Percentiles rank a stretch among this genome's conserved stretches.
Evolutionary conservation across 30 jellyfish, hydroid and myxozoan genomes (phyloP).

Genomic region (Sanderia malayensis): DNA sequence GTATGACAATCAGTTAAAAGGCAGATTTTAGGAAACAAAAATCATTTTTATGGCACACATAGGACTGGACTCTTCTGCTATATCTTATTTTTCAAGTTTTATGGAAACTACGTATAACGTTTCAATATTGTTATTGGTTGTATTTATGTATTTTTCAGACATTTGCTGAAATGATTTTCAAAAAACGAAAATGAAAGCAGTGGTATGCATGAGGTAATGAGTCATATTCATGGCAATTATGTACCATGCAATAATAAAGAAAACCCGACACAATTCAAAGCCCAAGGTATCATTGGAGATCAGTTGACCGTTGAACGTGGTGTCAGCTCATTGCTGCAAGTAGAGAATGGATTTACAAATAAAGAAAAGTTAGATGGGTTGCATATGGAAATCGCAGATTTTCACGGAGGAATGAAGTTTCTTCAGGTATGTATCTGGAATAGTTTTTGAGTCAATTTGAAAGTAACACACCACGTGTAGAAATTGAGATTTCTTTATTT

Average conservation of each 20-base stretch:
- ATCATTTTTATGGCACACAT: neutral
- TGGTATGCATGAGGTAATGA: slow-evolving; percentile 3
- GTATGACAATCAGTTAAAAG: neutral
- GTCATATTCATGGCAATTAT: neutral
- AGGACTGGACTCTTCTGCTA: neutral
- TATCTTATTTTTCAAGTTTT: neutral
- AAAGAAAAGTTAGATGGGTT: slow-evolving; percentile 24
- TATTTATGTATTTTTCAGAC: neutral
- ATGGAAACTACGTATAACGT: neutral
- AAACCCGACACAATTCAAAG: neutral
- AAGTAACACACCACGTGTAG: slow-evolving; percentile 7
- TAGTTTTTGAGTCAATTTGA: neutral
- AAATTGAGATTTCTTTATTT: slow-evolving; percentile 1
- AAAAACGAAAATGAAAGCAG: neutral
- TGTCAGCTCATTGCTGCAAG: slow-evolving; percentile 21
- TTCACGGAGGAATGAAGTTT: too few species aligned
- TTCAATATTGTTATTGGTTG: slow-evolving; percentile 3
- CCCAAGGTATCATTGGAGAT: slow-evolving; percentile 34
- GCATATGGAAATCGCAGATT: too few species aligned
- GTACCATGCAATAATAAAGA: neutral
- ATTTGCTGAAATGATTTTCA: neutral
- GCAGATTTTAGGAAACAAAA: neutral
- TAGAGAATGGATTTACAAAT: slow-evolving; percentile 35
- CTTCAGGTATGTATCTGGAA: slow-evolving; percentile 11
- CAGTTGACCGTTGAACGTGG: slow-evolving; percentile 40